These are phyloP conservation scores for Neolamprologus caudopunctatus DNA, from an alignment of 2,113 vertebrate genomes.

Conservation along the genomic window DNA sequence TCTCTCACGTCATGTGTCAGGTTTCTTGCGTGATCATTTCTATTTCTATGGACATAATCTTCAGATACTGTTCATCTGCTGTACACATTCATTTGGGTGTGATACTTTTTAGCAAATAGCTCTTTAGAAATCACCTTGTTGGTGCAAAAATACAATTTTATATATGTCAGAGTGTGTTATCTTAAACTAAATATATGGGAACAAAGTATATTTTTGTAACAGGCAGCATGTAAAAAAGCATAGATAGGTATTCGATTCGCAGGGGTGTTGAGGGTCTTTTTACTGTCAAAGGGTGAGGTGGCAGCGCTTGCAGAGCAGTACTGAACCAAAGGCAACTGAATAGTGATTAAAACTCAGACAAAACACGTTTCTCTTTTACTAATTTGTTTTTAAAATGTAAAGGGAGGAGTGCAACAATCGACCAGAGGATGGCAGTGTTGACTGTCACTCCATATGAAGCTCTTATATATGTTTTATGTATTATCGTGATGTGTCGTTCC, in stretches of 20 bases:
- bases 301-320: neutral
- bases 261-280: conserved; percentile 16
- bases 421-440: conserved; percentile 36
- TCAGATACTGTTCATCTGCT: neutral
- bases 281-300: conserved; percentile 33
- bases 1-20: neutral
- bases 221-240: neutral
- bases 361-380: neutral
- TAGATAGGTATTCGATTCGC: neutral
- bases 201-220: neutral
- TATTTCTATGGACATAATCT: neutral
- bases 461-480: neutral
- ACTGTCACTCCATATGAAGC: neutral
- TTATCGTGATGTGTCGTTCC: neutral
- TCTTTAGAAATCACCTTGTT: neutral
- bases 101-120: neutral
- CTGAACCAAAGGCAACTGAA: neutral
- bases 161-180: neutral
- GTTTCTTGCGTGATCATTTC: neutral
- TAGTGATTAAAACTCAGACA: neutral
- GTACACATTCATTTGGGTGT: fast-evolving
- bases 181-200: neutral
- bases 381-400: neutral
- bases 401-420: neutral
- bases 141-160: neutral